phyloP scores from a whole-genome alignment of 2,888 invertebrate genomes.

The Xestia sexstrigata region DNA sequence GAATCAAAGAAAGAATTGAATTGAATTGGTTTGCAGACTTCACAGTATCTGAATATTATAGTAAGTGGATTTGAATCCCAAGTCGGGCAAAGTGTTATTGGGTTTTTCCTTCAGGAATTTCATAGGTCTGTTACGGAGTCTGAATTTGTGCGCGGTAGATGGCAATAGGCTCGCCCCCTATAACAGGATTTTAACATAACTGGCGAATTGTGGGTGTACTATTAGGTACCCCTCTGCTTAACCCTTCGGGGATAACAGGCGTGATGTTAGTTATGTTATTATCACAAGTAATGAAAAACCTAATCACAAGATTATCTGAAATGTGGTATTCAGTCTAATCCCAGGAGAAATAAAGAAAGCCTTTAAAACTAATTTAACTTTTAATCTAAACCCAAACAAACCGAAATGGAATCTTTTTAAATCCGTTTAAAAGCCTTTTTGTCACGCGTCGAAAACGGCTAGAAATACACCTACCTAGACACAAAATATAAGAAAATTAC shows the following conservation, averaged over 20 bases:
- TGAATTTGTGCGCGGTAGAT: too few species aligned
- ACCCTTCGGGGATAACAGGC: too few species aligned
- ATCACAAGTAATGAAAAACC: neutral
- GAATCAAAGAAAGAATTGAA: slow-evolving; percentile 33
- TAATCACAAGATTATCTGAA: neutral
- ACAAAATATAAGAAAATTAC: slow-evolving; percentile 14
- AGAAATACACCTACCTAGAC: slow-evolving; percentile 14
- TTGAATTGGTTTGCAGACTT: slow-evolving; percentile 15
- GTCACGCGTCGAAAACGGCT: slow-evolving; percentile 27
- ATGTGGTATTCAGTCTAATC: slow-evolving; percentile 11
- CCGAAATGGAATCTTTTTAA: slow-evolving; percentile 28
- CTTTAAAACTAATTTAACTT: slow-evolving; percentile 52
- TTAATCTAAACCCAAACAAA: slow-evolving; percentile 21
- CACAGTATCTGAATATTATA: neutral
- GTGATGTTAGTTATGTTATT: neutral
- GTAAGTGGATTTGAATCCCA: neutral
- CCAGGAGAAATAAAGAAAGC: neutral
- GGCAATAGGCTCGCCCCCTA: too few species aligned
- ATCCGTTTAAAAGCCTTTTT: slow-evolving; percentile 31
- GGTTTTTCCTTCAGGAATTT: too few species aligned
- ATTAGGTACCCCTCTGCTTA: too few species aligned
- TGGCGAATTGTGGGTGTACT: too few species aligned
- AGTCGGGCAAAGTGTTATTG: too few species aligned
- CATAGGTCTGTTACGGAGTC: too few species aligned
- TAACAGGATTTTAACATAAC: too few species aligned